phyloP scores from a whole-genome alignment of 2,888 invertebrate genomes.

The Bugulina stolonifera region DNA sequence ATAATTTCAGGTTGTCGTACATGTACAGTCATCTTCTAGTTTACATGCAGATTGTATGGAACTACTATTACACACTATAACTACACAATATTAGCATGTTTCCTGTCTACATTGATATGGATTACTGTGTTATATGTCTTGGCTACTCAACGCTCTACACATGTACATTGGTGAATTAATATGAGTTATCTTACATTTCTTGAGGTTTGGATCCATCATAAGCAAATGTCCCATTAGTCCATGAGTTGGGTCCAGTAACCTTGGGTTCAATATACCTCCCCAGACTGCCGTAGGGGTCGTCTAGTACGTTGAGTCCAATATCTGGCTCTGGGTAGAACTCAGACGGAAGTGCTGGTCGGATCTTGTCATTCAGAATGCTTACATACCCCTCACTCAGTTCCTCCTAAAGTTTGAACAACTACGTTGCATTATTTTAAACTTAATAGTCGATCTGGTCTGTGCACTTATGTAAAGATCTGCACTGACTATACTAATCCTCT shows the following conservation, averaged over 20 bases:
- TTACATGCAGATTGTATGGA: too few species aligned
- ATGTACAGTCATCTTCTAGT: too few species aligned
- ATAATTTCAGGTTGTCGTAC: too few species aligned
- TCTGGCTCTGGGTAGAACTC: background rate
- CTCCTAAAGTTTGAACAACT: background rate
- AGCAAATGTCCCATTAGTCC: background rate
- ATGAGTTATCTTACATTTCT: background rate
- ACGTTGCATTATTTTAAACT: too few species aligned
- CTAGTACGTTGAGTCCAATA: background rate
- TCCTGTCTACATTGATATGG: too few species aligned
- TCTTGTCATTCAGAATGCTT: background rate
- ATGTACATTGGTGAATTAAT: background rate
- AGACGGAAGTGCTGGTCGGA: background rate
- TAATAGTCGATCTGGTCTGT: too few species aligned
- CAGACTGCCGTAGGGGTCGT: background rate
- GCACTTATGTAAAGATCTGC: too few species aligned
- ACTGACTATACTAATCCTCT: too few species aligned
- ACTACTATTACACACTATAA: too few species aligned
- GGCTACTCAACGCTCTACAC: background rate
- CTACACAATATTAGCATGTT: too few species aligned
- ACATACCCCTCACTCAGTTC: background rate
- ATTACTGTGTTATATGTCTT: too few species aligned
- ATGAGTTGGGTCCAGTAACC: background rate
- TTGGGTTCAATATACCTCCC: background rate
- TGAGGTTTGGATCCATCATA: slow-evolving; percentile 5